Conservation (phyloP, 2,113 vertebrate species). For the Apistogramma diplotaenia region DNA sequence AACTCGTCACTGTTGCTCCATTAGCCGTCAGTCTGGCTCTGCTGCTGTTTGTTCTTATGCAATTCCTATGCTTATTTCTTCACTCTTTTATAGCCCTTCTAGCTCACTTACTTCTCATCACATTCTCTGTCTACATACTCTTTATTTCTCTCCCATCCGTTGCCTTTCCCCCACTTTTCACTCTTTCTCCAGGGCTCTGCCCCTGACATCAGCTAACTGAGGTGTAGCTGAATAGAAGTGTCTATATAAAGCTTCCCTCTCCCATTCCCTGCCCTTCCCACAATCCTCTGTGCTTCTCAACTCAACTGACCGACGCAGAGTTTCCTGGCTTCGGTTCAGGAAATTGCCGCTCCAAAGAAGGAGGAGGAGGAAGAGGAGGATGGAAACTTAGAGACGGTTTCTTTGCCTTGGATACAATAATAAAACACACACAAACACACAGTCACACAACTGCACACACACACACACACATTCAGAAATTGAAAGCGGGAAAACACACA, state of each 20-base stretch:
- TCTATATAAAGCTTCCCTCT: constrained; percentile 79
- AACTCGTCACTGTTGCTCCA: neutral
- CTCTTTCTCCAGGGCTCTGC: neutral
- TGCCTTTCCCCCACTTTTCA: constrained; percentile 20
- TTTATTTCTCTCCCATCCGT: neutral
- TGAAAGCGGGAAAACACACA: constrained; percentile 38
- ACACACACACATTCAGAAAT: constrained; percentile 68
- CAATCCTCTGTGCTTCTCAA: constrained; percentile 84
- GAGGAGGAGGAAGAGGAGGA: constrained; percentile 77
- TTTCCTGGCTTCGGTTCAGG: constrained; percentile 98
- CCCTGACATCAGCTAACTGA: constrained; percentile 76
- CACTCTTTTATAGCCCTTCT: neutral
- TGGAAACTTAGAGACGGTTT: constrained; percentile 89
- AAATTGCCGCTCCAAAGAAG: constrained; percentile 88
- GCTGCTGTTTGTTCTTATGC: neutral
- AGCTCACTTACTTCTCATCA: neutral
- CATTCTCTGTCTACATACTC: neutral
- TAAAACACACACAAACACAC: constrained; percentile 86
- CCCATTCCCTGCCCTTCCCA: constrained; percentile 83
- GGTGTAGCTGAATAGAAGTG: constrained; percentile 73
- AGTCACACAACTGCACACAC: constrained; percentile 50
- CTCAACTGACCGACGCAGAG: constrained; percentile 83
- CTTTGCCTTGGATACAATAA: constrained; percentile 92
- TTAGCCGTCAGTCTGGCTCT: neutral
- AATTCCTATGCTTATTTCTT: neutral